Base-by-base conservation (phyloP, 2,797 vertebrate genomes). In the Spea hammondii region DNA sequence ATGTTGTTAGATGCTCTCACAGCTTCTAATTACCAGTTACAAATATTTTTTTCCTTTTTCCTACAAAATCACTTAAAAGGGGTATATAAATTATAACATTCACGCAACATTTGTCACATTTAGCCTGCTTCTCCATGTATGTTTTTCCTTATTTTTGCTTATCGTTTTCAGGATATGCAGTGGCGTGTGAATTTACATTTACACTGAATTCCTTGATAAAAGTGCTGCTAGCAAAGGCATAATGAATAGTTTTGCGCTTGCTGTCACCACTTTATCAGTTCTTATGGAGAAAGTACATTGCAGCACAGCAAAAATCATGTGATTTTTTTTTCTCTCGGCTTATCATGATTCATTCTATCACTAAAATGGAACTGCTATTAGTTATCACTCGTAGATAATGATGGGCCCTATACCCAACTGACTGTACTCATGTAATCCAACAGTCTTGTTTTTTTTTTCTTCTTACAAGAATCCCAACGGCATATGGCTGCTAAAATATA, bases 111-210 rank as follows among this genome's bases (percentile, higher is more conserved):
- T 53, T 53, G 46, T 69, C 49, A 69, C 67, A 69, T 69, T 69
- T 51, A 69, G 17, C 49, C 50, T 9, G 9, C 4, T 62, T 62
- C 59, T 32, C n/a, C 5, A 17, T 32, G n/a, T 7, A 62, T 62
- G 59, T 62, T 32, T 9, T 59, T 5, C 11, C 55, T 59, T 59
- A 5, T 59, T 17, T 62, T 62, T 62, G 14, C 59, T 62, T 62
- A 62, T 17, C 59, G 4, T 62, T 6, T 62, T 62, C 5, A 53
- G 67, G n/a, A 32, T 69, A 69, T 1, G 67, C 7, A 9, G 9
- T 69, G 67, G 48, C 51, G 49, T 69, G 48, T 69, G 48, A 53
- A 69, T 69, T n/a, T 69, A 53, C 67, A 69, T 51, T 69, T n/a
- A 69, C 67, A 17, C 49, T 62, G 8, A 46, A 51, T 32, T 51